phyloP scores from a whole-genome alignment of 2,113 vertebrate species.

The Chaetodon auriga region DNA sequence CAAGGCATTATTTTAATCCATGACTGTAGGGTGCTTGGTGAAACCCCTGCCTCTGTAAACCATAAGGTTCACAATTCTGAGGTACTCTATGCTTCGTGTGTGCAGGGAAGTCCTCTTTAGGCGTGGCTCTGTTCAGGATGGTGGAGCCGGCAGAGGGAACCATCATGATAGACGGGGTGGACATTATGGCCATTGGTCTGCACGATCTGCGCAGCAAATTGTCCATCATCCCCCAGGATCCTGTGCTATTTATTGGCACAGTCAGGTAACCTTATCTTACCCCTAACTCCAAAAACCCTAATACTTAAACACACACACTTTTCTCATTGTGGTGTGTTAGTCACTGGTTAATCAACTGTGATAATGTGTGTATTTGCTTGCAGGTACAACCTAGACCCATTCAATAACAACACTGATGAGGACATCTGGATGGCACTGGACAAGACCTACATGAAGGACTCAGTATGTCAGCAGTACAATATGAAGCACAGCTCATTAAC shows the following conservation, averaged over 20 bases:
- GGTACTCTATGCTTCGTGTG: not conserved
- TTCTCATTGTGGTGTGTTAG: not conserved
- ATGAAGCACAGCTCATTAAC: not conserved
- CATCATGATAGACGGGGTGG: slow-evolving; percentile 84
- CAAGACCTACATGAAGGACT: slow-evolving; percentile 86
- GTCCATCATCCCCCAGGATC: slow-evolving; percentile 89
- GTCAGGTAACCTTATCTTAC: slow-evolving; percentile 79
- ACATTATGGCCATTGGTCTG: slow-evolving; percentile 80
- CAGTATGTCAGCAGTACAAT: slow-evolving; percentile 62
- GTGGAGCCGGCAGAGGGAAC: slow-evolving; percentile 83
- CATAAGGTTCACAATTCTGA: no score
- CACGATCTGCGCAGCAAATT: slow-evolving; percentile 86
- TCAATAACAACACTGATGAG: slow-evolving; percentile 79
- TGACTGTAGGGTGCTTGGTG: not conserved
- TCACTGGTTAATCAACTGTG: not conserved
- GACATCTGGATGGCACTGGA: slow-evolving; percentile 85
- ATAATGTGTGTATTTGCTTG: not conserved
- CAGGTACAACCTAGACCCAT: slow-evolving; percentile 87
- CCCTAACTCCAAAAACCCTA: not conserved
- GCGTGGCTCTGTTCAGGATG: slow-evolving; percentile 85
- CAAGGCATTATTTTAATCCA: not conserved
- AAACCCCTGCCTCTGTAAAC: not conserved
- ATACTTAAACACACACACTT: not conserved
- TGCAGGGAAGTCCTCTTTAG: slow-evolving; percentile 88
- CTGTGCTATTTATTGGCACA: slow-evolving; percentile 87